A percentile compares a stretch with the other conserved stretches of the same genome.
Conservation (phyloP, 1,140 invertebrate genomes). For the Microvelia longipes region DNA sequence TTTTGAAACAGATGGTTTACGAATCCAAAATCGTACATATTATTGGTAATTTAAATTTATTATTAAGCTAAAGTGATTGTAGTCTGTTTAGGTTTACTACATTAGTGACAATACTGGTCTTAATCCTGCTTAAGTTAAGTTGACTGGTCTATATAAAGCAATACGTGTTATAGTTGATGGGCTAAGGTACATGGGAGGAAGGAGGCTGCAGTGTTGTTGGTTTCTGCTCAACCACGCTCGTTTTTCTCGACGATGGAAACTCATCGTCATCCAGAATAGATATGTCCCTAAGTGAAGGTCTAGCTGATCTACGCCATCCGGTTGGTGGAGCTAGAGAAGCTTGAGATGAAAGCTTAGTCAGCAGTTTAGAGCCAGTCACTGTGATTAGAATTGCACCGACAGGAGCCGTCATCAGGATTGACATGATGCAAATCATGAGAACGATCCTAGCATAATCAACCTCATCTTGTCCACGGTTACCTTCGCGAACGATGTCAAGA, state of each 20-base stretch:
- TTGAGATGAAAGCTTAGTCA: constrained; percentile 37
- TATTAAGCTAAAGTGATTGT: no score
- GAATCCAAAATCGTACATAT: no score
- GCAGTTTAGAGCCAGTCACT: constrained; percentile 54
- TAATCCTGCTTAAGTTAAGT: no score
- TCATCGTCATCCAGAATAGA: constrained; percentile 56
- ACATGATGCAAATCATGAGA: constrained; percentile 60
- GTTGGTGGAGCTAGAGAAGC: constrained; percentile 27
- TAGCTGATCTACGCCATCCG: constrained; percentile 53
- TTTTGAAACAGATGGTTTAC: no score
- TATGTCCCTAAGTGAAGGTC: constrained; percentile 65
- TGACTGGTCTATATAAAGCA: no score
- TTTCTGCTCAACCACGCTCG: neutral
- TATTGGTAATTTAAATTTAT: no score
- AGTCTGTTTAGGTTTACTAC: no score
- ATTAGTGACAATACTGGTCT: no score
- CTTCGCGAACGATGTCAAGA: constrained; percentile 42
- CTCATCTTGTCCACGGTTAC: constrained; percentile 22
- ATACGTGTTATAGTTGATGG: no score
- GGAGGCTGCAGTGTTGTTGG: neutral
- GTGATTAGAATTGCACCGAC: constrained; percentile 77
- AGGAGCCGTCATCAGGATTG: constrained; percentile 83
- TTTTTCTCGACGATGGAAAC: neutral
- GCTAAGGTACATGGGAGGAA: no score
- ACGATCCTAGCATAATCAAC: constrained; percentile 40